Base-by-base conservation (phyloP, 2,797 vertebrate species). In the Hirundo rustica region DNA sequence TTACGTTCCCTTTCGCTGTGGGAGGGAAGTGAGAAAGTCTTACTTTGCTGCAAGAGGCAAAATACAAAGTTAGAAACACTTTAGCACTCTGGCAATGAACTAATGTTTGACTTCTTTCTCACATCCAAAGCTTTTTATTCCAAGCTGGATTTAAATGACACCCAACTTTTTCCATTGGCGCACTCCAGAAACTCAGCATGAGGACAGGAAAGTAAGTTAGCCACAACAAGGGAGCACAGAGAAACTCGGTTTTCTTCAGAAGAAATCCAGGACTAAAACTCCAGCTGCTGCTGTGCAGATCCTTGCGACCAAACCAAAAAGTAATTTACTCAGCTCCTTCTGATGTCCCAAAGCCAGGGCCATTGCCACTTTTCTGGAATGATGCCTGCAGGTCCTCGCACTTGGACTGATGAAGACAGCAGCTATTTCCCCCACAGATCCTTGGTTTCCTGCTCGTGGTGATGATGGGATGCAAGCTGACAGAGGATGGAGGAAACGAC, bases 51-150 rank as follows among this genome's bases (percentile, higher is more conserved):
- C 93, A 91, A 94, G 96, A 95, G 70, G 92, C 88, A 92, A 95
- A 95, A 93, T 85, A 86, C 9, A 89, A 94, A 97, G 86, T 95
- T 96, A 95, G 95, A 94, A 97, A 97, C 93, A 91, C 87, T 94
- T 94, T 65, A 89, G 95, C 81, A 55, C 90, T 92, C 93, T 32
- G 42, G 93, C 60, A 80, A 70, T 84, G 93, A 95, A 94, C 93
- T 87, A 64, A 93, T 79, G 77, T 89, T 94, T 93, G 85, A 91
- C 95, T 95, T 76, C 29, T 85, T 93, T 85, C 96, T 92, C 71
- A 83, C 75, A 67, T 32, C 88, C 84, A 92, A 87, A 87, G 77
- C 51, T 86, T 90, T 79, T 90, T 87, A 84, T 93, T 92, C 86
- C 40, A 76, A 94, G 81, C 65, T 67, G 67, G 25, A 73, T 64